These are phyloP conservation scores for Aphelinus atriplicis DNA, from an alignment of 1,140 invertebrate genomes.

Conservation along the genomic window DNA sequence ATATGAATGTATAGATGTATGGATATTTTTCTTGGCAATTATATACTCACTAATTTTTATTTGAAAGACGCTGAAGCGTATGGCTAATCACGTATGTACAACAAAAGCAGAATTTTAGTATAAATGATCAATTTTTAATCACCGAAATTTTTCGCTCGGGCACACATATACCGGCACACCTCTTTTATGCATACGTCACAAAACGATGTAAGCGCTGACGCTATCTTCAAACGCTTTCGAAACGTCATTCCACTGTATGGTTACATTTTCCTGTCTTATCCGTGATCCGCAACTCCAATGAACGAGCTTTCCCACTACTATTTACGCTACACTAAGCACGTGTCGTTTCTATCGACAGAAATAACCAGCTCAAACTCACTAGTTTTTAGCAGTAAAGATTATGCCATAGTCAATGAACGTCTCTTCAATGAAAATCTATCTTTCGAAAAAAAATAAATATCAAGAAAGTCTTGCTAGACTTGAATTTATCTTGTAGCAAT, in stretches of 20 bases:
- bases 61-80: too few species aligned
- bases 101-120: too few species aligned
- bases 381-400: too few species aligned
- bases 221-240: slow-evolving; percentile 27
- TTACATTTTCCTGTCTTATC: slow-evolving; percentile 19
- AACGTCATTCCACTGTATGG: slow-evolving; percentile 28
- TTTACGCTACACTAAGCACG: neutral
- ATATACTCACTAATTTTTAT: too few species aligned
- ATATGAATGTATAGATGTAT: too few species aligned
- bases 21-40: too few species aligned
- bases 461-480: too few species aligned
- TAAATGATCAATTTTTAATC: neutral
- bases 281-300: slow-evolving; percentile 7
- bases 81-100: too few species aligned
- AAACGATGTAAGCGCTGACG: slow-evolving; percentile 29
- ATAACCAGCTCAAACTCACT: neutral
- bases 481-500: too few species aligned
- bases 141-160: slow-evolving; percentile 3
- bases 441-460: too few species aligned
- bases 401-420: too few species aligned
- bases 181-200: slow-evolving; percentile 36
- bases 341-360: neutral
- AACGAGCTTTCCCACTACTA: neutral
- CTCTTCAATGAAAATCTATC: too few species aligned
- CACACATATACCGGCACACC: slow-evolving; percentile 36